Base-by-base conservation (phyloP, 2,113 vertebrate genomes). In the Apodemus sylvaticus region DNA sequence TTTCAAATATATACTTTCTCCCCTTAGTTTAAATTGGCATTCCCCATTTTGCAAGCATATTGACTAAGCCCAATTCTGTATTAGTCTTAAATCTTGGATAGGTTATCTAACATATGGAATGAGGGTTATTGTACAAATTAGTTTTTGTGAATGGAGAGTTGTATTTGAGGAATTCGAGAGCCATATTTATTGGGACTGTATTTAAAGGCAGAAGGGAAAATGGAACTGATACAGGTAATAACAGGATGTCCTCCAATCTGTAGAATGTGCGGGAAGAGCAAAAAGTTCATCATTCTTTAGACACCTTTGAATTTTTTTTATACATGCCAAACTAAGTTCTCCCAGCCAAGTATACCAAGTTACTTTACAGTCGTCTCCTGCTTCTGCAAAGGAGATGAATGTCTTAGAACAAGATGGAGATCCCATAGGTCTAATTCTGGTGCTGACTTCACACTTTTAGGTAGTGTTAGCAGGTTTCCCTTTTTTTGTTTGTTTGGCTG, bases 1-100 rank as follows among this genome's bases (percentile, higher is more conserved):
- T 90, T 90, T 20, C 36, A 95, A 88, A 88, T 86, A 20, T 66
- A 3, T 45, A 36, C 89, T 89, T 83, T 82, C 92, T 55, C 74
- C 89, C 68, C 17, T 60, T 78, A 58, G 22, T 93, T 62, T 60
- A 87, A 89, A 70, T 31, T 83, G 7, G 55, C 7, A 90, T 13
- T 90, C 34, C 10, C 19, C 85, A 26, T 91, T 90, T 91, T 86
- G 62, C 91, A 19, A 86, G 22, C 55, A 73, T 58, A 19, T 16
- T 73, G 22, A 64, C 39, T 48, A 87, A 87, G 89, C 4, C 14
- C 93, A 48, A 93, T 42, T 68, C 36, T 62, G 11, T 29, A 36
- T 31, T 22, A 71, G 10, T 88, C 34, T 53, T 34, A 4, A 39
- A 58, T 76, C 10, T 48, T 24, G 71, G 62, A 48, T 64, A 6